These are phyloP conservation scores for Nothobranchius furzeri DNA, from an alignment of 2,113 vertebrate genomes.

Conservation along the genomic window DNA sequence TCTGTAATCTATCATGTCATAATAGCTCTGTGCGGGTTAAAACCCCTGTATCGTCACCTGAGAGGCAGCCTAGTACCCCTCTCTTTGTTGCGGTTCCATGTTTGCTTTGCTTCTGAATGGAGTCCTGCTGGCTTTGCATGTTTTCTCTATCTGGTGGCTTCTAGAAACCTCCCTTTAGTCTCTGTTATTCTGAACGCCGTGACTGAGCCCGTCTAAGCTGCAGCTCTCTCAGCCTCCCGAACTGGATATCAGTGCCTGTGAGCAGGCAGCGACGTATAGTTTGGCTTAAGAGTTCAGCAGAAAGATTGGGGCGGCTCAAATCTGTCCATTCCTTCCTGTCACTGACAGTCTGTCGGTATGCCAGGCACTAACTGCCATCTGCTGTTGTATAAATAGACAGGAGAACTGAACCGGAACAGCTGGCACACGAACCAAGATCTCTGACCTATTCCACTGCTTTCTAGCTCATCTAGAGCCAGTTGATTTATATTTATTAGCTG, in stretches of 20 bases:
- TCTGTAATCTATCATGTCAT: slow-evolving; percentile 20
- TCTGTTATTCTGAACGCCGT: slow-evolving; percentile 46
- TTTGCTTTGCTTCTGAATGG: slow-evolving; percentile 68
- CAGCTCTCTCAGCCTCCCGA: slow-evolving; percentile 45
- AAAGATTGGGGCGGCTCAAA: slow-evolving; percentile 72
- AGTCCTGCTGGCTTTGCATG: slow-evolving; percentile 68
- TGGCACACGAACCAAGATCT: slow-evolving; percentile 60
- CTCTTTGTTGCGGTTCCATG: slow-evolving; percentile 60
- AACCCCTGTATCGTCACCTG: slow-evolving; percentile 45
- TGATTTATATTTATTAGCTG: not conserved
- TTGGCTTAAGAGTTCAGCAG: slow-evolving; percentile 50
- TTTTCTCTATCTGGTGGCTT: slow-evolving; percentile 63
- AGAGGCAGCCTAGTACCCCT: slow-evolving; percentile 38
- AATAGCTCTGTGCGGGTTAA: slow-evolving; percentile 8
- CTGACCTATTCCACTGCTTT: slow-evolving; percentile 53
- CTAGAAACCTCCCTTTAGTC: slow-evolving; percentile 65
- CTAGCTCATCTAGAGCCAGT: slow-evolving; percentile 23
- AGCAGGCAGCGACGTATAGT: slow-evolving; percentile 38
- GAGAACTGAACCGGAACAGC: slow-evolving; percentile 67
- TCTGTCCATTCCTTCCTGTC: slow-evolving; percentile 79
- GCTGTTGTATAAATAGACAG: slow-evolving; percentile 80
- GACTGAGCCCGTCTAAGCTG: slow-evolving; percentile 41
- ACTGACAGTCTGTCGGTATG: slow-evolving; percentile 77
- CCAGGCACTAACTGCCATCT: slow-evolving; percentile 76
- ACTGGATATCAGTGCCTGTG: slow-evolving; percentile 41